Evolutionary conservation across 2,888 invertebrate genomes (phyloP).

Genomic region (Papilio protenor): DNA sequence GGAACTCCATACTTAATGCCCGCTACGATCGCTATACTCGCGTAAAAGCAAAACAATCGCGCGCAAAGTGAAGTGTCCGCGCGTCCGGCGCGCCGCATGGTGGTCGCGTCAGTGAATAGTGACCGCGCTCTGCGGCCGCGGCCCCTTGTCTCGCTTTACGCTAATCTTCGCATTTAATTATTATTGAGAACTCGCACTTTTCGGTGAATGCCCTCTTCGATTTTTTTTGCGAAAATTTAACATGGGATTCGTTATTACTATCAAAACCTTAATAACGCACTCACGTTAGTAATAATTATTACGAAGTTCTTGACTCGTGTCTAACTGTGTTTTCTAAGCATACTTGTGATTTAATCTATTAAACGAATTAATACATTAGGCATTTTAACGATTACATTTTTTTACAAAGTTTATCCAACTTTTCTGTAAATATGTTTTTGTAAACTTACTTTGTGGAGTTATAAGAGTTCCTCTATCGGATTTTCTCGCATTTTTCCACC

Average conservation of each 20-base stretch:
- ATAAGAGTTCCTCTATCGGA: not conserved
- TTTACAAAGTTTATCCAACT: not conserved
- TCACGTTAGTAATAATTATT: conserved; percentile 6
- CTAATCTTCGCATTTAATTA: conserved; percentile 74
- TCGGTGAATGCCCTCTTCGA: conserved; percentile 79
- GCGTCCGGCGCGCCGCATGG: conserved; percentile 72
- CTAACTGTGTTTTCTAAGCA: conserved; percentile 14
- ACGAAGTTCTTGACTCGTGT: conserved; percentile 21
- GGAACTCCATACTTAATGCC: conserved; percentile 69
- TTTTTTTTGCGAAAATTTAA: conserved; percentile 46
- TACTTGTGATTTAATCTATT: conserved; percentile 6
- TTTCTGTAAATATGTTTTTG: not conserved
- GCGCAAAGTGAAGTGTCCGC: conserved; percentile 51
- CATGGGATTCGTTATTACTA: conserved; percentile 30
- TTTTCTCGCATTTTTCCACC: not conserved
- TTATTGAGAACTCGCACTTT: conserved; percentile 66
- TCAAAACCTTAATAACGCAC: conserved; percentile 20
- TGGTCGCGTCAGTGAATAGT: conserved; percentile 69
- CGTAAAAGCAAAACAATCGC: conserved; percentile 54
- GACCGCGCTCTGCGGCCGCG: conserved; percentile 65
- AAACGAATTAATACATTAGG: conserved; percentile 6
- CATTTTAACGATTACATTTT: not conserved
- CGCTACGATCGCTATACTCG: conserved; percentile 52
- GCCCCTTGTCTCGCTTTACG: conserved; percentile 56
- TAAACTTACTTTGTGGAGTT: not conserved